Percentiles rank a stretch among this genome's conserved stretches.
Evolutionary conservation across 1,140 invertebrate species (phyloP).

Genomic region (Macrobrachium rosenbergii): DNA sequence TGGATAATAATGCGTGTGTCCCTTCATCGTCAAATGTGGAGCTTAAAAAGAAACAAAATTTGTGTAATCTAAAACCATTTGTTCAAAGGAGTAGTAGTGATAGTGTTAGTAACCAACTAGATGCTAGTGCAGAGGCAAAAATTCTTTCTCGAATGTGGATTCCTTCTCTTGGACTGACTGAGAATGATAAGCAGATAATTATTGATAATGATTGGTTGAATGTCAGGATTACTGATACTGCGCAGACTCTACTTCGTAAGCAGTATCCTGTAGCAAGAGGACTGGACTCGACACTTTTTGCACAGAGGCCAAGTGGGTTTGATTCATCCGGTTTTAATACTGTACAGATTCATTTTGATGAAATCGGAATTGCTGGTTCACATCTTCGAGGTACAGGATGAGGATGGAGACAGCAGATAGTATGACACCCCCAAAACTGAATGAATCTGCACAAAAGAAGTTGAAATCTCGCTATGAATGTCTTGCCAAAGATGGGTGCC

Average conservation of each 20-base stretch:
- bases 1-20: too few relatives aligned
- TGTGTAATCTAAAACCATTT: too few relatives aligned
- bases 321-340: slow-evolving; percentile 31
- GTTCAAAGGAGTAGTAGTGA: too few relatives aligned
- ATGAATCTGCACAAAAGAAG: not conserved
- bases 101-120: too few relatives aligned
- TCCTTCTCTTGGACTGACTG: too few relatives aligned
- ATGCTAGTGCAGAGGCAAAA: too few relatives aligned
- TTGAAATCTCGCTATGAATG: not conserved
- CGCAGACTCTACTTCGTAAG: slow-evolving; percentile 39
- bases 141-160: too few relatives aligned
- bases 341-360: slow-evolving; percentile 23
- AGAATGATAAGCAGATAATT: slow-evolving; percentile 22
- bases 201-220: slow-evolving; percentile 39
- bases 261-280: slow-evolving; percentile 39
- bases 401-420: slow-evolving; percentile 37
- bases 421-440: slow-evolving; percentile 25
- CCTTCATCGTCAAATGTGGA: too few relatives aligned
- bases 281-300: slow-evolving; percentile 36
- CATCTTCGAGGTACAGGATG: slow-evolving; percentile 18
- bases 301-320: slow-evolving; percentile 30
- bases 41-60: too few relatives aligned
- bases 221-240: slow-evolving; percentile 32
- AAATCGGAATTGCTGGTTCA: slow-evolving; percentile 34
- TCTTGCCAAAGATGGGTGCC: too few relatives aligned